Conservation (phyloP, 2,113 vertebrate species). For the Ifrita kowaldi region DNA sequence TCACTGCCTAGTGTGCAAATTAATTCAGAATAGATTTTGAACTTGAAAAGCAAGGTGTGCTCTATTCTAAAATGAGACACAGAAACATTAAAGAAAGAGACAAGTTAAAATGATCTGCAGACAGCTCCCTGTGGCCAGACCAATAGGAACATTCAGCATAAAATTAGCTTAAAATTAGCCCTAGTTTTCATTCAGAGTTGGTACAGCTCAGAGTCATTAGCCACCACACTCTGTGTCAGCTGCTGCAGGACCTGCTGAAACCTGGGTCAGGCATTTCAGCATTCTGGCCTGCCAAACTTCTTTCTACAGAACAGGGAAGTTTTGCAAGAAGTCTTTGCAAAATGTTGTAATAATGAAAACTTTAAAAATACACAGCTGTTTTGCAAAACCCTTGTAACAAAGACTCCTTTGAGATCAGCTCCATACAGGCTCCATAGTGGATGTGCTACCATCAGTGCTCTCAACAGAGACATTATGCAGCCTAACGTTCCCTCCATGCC, state of each 20-base stretch:
- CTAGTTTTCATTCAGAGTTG: conserved; percentile 2
- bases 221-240: neutral
- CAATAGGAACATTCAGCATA: neutral
- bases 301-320: neutral
- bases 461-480: conserved; percentile 43
- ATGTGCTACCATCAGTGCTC: conserved; percentile 1
- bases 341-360: conserved; percentile 56
- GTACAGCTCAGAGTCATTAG: neutral
- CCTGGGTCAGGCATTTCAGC: neutral
- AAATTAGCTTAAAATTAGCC: conserved; percentile 8
- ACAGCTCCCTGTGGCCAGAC: neutral
- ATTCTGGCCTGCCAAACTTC: neutral
- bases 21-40: neutral
- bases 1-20: neutral
- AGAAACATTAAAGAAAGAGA: conserved; percentile 19
- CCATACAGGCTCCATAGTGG: neutral
- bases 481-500: neutral
- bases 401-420: conserved; percentile 35
- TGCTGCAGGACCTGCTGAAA: conserved; percentile 26
- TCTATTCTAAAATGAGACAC: neutral
- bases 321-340: conserved; percentile 53
- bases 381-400: neutral
- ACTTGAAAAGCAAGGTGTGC: neutral
- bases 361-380: conserved; percentile 47
- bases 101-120: neutral